Percentiles rank a stretch among this genome's conserved stretches.
These are phyloP conservation scores for Mastomys coucha DNA, from an alignment of 2,113 vertebrate species.

Conservation along the genomic window DNA sequence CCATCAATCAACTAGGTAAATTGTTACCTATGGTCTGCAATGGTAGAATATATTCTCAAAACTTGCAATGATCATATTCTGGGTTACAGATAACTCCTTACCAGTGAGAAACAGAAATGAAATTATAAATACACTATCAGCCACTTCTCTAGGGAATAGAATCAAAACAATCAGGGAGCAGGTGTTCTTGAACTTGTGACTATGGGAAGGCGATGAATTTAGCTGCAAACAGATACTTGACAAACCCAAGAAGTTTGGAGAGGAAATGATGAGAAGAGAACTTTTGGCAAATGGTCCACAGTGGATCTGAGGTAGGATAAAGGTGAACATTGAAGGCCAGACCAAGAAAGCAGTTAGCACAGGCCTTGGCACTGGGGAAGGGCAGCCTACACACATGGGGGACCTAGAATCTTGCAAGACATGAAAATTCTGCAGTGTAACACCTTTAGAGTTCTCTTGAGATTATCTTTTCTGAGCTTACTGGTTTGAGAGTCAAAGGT, in stretches of 20 bases:
- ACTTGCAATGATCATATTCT: neutral
- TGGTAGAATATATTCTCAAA: neutral
- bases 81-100: neutral
- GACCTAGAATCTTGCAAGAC: neutral
- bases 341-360: neutral
- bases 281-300: neutral
- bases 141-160: neutral
- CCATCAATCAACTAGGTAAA: neutral
- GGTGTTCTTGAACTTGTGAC: neutral
- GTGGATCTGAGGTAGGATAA: neutral
- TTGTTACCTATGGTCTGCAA: neutral
- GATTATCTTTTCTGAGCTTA: neutral
- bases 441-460: too few relatives aligned
- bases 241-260: neutral
- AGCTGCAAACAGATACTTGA: neutral
- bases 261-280: neutral
- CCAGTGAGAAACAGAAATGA: neutral
- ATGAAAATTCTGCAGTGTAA: too few relatives aligned
- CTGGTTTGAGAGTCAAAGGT: neutral
- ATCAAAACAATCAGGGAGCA: neutral
- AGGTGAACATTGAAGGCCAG: neutral
- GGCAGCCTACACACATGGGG: neutral
- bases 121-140: neutral
- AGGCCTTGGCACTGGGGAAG: neutral
- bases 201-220: neutral